These are phyloP conservation scores for Takifugu flavidus DNA, from an alignment of 2,113 vertebrate genomes.

Conservation along the genomic window DNA sequence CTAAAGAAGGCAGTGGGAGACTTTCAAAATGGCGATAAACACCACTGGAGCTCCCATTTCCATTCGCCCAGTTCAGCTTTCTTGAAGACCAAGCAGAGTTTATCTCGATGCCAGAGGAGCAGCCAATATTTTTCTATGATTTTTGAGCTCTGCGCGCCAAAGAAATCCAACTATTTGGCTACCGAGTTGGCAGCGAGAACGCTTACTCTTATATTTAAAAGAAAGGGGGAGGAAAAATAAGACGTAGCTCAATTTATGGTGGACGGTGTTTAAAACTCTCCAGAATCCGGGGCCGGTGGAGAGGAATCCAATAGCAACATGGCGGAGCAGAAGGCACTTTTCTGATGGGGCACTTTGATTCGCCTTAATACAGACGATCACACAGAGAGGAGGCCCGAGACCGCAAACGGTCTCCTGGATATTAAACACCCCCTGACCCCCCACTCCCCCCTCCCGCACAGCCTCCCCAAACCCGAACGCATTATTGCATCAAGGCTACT, in stretches of 20 bases:
- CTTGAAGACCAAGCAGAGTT: slow-evolving; percentile 30
- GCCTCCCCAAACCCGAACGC: slow-evolving; percentile 38
- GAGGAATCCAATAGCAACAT: slow-evolving; percentile 17
- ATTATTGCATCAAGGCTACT: slow-evolving; percentile 57
- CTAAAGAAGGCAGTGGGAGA: slow-evolving; percentile 45
- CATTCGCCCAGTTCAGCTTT: slow-evolving; percentile 35
- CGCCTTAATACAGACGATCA: slow-evolving; percentile 29
- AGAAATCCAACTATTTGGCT: slow-evolving; percentile 25
- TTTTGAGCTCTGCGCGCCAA: slow-evolving; percentile 18
- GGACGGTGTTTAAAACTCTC: background rate
- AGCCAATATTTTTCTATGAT: slow-evolving; percentile 18
- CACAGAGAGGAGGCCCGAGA: slow-evolving; percentile 25
- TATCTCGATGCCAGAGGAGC: slow-evolving; percentile 17
- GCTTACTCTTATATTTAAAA: too few relatives aligned
- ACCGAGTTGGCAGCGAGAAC: too few relatives aligned
- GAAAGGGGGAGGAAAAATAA: too few relatives aligned
- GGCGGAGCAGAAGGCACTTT: slow-evolving; percentile 20
- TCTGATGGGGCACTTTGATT: slow-evolving; percentile 29
- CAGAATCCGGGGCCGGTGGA: slow-evolving; percentile 2
- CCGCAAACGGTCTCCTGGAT: slow-evolving; percentile 59
- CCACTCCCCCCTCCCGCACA: background rate
- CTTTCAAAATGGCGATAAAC: slow-evolving; percentile 68
- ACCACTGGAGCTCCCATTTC: slow-evolving; percentile 14
- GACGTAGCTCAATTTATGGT: too few relatives aligned
- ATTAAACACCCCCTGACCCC: slow-evolving; percentile 23